A percentile compares a stretch with the other conserved stretches of the same genome.
Conservation (phyloP, 2,888 invertebrate genomes). For the Matsumyia berberina region DNA sequence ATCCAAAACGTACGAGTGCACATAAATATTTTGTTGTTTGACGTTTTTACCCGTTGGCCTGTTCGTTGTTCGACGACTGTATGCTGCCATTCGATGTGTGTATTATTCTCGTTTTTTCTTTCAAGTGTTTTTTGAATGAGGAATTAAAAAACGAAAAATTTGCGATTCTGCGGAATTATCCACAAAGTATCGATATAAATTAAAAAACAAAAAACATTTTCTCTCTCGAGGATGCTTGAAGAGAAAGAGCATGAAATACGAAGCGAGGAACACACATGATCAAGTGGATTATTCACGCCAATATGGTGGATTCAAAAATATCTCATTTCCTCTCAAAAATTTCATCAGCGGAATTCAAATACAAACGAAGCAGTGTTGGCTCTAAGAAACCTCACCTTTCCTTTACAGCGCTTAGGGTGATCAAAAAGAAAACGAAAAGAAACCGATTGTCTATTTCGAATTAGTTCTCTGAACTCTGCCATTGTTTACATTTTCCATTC, state of each 20-base stretch:
- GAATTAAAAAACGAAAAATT: conserved; percentile 15
- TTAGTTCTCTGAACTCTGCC: conserved; percentile 65
- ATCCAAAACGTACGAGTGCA: conserved; percentile 73
- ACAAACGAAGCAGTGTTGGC: neutral
- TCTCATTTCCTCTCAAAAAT: conserved; percentile 28
- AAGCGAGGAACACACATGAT: conserved; percentile 10
- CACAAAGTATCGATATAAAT: conserved; percentile 21
- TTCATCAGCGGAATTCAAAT: neutral
- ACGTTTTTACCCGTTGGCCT: conserved; percentile 49
- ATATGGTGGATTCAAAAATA: conserved; percentile 41
- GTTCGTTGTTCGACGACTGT: conserved; percentile 47
- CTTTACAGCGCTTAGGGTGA: conserved; percentile 4
- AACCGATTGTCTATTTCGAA: conserved; percentile 53
- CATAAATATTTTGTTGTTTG: conserved; percentile 71
- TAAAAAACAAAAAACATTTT: neutral
- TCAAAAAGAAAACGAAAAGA: conserved; percentile 10
- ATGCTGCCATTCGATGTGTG: conserved; percentile 49
- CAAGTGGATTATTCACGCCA: neutral
- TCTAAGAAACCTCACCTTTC: neutral
- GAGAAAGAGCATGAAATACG: conserved; percentile 7
- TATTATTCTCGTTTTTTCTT: conserved; percentile 22
- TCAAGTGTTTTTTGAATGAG: conserved; percentile 41
- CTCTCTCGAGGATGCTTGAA: neutral
- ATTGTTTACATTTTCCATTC: conserved; percentile 67
- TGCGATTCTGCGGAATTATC: conserved; percentile 16